A percentile compares a stretch with the other conserved stretches of the same genome.
These are phyloP conservation scores for Laterallus jamaicensis DNA, from an alignment of 2,113 vertebrate species.

Conservation along the genomic window DNA sequence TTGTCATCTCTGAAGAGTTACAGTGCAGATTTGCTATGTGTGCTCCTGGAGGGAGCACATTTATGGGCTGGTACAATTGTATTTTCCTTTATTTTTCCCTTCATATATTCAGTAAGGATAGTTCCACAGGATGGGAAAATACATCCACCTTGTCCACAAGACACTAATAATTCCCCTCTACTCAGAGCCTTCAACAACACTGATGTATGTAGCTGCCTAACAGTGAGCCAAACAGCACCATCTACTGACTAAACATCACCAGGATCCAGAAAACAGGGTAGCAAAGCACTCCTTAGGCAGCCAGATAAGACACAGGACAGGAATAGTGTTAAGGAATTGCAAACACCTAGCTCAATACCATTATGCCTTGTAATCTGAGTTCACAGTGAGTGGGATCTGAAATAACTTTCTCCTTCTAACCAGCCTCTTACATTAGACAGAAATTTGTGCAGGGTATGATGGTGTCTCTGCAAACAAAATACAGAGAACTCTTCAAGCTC, in stretches of 20 bases:
- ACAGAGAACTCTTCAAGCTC: not conserved
- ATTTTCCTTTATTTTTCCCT: not conserved
- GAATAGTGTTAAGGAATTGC: not conserved
- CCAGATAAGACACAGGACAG: not conserved
- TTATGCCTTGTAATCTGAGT: not conserved
- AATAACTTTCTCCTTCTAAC: not conserved
- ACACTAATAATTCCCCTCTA: not conserved
- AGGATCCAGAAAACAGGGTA: not conserved
- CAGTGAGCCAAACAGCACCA: constrained; percentile 60
- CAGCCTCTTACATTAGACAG: not conserved
- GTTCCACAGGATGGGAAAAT: not conserved
- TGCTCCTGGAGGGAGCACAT: not conserved
- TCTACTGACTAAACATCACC: constrained; percentile 25
- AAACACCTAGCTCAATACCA: not conserved
- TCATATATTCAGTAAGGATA: not conserved
- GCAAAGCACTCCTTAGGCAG: not conserved
- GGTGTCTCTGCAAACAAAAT: not conserved
- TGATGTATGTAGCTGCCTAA: not conserved
- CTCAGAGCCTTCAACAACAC: not conserved
- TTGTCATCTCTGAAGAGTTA: not conserved
- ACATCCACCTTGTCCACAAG: not conserved
- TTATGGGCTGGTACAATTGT: not conserved
- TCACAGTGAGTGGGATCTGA: not conserved
- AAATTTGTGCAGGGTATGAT: not conserved
- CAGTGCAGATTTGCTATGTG: not conserved